A percentile compares a stretch with the other conserved stretches of the same genome.
Evolutionary conservation across 2,888 invertebrate species (phyloP).

Genomic region (Platerodrilus igneus): DNA sequence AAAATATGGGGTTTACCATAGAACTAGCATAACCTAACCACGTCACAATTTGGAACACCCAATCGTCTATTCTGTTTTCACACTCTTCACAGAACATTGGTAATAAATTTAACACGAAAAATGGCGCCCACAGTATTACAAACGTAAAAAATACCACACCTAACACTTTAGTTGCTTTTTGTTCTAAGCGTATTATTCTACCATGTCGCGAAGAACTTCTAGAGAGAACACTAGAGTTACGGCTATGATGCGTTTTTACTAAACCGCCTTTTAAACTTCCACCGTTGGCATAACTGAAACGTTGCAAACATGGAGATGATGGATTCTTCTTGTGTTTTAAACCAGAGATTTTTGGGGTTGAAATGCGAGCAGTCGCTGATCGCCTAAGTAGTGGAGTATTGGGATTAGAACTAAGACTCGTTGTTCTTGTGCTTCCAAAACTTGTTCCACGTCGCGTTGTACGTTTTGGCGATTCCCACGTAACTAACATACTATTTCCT

Average conservation of each 20-base stretch:
- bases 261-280: conserved; percentile 23
- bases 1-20: conserved; percentile 93
- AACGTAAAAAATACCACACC: conserved; percentile 94
- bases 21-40: conserved; percentile 94
- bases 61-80: conserved; percentile 67
- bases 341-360: conserved; percentile 42
- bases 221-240: conserved; percentile 77
- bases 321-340: conserved; percentile 48
- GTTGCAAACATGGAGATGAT: conserved; percentile 55
- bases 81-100: conserved; percentile 80
- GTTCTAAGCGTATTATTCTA: conserved; percentile 80
- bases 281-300: conserved; percentile 37
- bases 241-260: conserved; percentile 66
- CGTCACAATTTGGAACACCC: conserved; percentile 81
- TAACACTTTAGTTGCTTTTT: conserved; percentile 93
- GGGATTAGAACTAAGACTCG: conserved; percentile 51
- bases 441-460: conserved; percentile 62
- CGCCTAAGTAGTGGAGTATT: conserved; percentile 52
- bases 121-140: conserved; percentile 93
- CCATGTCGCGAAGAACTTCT: conserved; percentile 79
- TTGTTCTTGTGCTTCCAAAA: conserved; percentile 63
- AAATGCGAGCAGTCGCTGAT: conserved; percentile 59
- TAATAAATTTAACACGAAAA: conserved; percentile 84
- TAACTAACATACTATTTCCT: conserved; percentile 54
- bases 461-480: conserved; percentile 60